Base-by-base conservation (phyloP, 1,140 invertebrate species). In the Rhyzopertha dominica region DNA sequence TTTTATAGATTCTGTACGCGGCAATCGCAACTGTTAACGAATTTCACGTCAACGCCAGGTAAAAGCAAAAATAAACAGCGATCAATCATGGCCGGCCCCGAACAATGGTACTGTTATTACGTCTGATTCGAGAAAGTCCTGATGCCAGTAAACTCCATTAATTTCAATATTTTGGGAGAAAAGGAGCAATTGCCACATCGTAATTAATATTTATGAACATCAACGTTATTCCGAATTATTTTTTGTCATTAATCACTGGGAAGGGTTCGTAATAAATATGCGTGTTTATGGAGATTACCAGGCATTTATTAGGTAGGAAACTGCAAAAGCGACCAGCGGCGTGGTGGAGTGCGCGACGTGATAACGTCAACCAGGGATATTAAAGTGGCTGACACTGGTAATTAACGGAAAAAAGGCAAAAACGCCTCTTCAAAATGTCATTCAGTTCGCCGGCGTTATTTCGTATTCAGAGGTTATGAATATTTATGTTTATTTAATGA, bases 191-290 rank as follows among this genome's bases (percentile, higher is more conserved):
- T n/a, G n/a, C n/a, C n/a, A n/a, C n/a, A n/a, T n/a, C n/a, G n/a
- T n/a, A n/a, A n/a, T 44, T 25, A 30, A 48, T 37, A 46, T 46
- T 46, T 46, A 40, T 29, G 43, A 46, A 28, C 18, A 29, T 12
- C 23, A 24, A 32, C 20, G 26, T 45, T 45, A 45, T 45, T 45
- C 35, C 4, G 43, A 38, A 46, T 46, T 46, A 46, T 29, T 46
- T 19, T 29, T 19, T 16, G 43, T 37, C 26, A 46, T 46, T 46
- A 46, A 46, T 46, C 43, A 46, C 39, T 28, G n/a, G 9, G 32
- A 37, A 36, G 35, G 43, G 43, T 46, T 45, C 31, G 29, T 46
- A 46, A 46, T 46, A 46, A 46, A 46, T 46, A 46, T 38, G 35
- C 43, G 43, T 46, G 43, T 46, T 46, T 46, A 46, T 39, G 25